Evolutionary conservation across 1,140 invertebrate species (phyloP), one percentile per base, ranked within the genome.

Genomic region (Cryptotermes secundus): DNA sequence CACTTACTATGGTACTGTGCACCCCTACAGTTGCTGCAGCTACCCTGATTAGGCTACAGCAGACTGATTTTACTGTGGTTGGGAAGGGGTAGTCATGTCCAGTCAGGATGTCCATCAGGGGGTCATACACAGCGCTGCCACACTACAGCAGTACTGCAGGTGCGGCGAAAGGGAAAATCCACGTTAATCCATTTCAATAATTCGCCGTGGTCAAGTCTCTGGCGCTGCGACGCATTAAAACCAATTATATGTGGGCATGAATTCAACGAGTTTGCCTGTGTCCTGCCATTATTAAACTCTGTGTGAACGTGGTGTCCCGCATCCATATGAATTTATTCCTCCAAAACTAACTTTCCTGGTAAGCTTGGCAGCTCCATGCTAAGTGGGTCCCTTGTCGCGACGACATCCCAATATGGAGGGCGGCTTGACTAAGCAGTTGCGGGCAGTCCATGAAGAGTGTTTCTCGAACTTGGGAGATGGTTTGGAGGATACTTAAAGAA

Each of bases 181-280:
- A 72, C 59, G n/a, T 72, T 72, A 72, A 72, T 72, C 59, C 59
- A 14, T 72, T 72, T n/a, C 59, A 72, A 72, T 72, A 72, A 72
- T 72, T 72, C 59, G 59, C 59, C 59, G 59, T 19, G 45, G 45
- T 49, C 45, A 49, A 49, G 45, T 49, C 59, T 72, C 7, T n/a
- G n/a, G 59, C 59, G 26, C 2, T 72, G 26, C 59, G 59, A 72
- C 22, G 2, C 59, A 72, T 31, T 72, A 31, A n/a, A 72, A 72
- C 59, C 59, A 72, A 72, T 72, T 72, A 72, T 72, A 72, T n/a
- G 59, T 72, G 3, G 59, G 59, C 31, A 72, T 72, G n/a, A 72
- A 31, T n/a, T 72, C 9, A 72, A 31, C 59, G n/a, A 72, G 2
- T 72, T 4, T 31, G 59, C 6, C 59, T 31, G 26, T 12, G n/a